Base-by-base conservation (phyloP, 1,140 invertebrate species). In the Aphaenogaster rudis region DNA sequence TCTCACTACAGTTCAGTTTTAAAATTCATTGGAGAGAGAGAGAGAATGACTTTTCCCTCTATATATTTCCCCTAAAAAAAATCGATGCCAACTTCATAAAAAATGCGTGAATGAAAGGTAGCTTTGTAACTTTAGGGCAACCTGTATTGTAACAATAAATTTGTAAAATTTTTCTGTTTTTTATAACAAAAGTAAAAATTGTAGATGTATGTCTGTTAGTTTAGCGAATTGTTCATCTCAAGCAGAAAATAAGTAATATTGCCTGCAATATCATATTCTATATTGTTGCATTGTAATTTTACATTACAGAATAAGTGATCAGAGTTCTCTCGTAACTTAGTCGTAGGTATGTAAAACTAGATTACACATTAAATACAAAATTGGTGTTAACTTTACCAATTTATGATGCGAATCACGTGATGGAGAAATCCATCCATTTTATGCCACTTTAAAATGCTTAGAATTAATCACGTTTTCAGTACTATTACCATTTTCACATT, bases 341-440 rank as follows among this genome's bases (percentile, higher is more conserved):
- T 8, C 15, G 13, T n/a, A 1, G 2, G 2, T 9, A 45, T 6
- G 15, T 33, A 39, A 64, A 79, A 17, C 13, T 77, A 52, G 15
- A 39, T 66, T 59, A 28, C 36, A 28, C 36, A 21, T 57, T 4
- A 42, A 21, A 72, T 36, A 7, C 2, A 5, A 52, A 79, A 79
- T 79, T 39, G 61, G 42, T n/a, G 71, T n/a, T 61, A 77, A 36
- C 7, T 59, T 39, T 11, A 39, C 3, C 15, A 50, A 64, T 79
- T 36, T 17, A 50, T 6, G 11, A 39, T 15, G 9, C 8, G 7
- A 45, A 77, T 77, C 8, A 11, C 6, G 17, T 21, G n/a, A 52
- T 11, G 45, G 11, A 42, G 17, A 66, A 79, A 66, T 64, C 4
- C 7, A 64, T 36, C n/a, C 4, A 21, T 52, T 79, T 21, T 0